Evolutionary conservation across 2,888 invertebrate species (phyloP).

Genomic region (Labia minor): DNA sequence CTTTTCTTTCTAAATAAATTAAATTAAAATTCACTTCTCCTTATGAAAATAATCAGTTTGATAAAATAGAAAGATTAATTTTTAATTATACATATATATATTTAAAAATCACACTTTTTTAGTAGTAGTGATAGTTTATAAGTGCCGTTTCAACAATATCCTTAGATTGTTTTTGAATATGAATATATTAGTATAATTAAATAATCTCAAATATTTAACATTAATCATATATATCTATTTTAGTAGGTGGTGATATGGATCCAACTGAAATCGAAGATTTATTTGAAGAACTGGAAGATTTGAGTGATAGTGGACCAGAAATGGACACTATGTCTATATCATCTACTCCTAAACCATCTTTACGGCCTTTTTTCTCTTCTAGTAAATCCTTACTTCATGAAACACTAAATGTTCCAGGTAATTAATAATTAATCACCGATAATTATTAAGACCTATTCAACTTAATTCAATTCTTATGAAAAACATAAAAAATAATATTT

Average conservation of each 20-base stretch:
- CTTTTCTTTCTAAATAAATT: background rate
- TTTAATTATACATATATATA: too few species aligned
- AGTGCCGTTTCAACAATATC: too few species aligned
- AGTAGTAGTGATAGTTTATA: too few species aligned
- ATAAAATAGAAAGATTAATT: too few species aligned
- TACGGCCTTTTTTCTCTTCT: slow-evolving; percentile 90
- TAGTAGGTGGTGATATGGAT: slow-evolving; percentile 60
- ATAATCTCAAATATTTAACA: too few species aligned
- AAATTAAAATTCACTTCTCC: background rate
- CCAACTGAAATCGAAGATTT: slow-evolving; percentile 72
- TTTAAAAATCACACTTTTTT: too few species aligned
- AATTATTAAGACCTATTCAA: too few species aligned
- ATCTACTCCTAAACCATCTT: slow-evolving; percentile 91
- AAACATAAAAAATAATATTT: too few species aligned
- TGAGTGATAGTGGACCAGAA: slow-evolving; percentile 91
- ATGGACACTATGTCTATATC: slow-evolving; percentile 92
- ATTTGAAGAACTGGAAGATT: slow-evolving; percentile 89
- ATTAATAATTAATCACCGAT: background rate
- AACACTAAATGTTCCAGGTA: slow-evolving; percentile 30
- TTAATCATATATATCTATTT: too few species aligned
- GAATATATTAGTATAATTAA: too few species aligned
- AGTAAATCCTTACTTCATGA: slow-evolving; percentile 62
- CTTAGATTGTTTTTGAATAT: too few species aligned
- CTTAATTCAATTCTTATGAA: too few species aligned
- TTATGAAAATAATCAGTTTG: background rate